Evolutionary conservation across 35 echinoderm and acorn worm species (phyloP), one percentile per base, ranked within the genome.

Genomic region (Apostichopus californicus): DNA sequence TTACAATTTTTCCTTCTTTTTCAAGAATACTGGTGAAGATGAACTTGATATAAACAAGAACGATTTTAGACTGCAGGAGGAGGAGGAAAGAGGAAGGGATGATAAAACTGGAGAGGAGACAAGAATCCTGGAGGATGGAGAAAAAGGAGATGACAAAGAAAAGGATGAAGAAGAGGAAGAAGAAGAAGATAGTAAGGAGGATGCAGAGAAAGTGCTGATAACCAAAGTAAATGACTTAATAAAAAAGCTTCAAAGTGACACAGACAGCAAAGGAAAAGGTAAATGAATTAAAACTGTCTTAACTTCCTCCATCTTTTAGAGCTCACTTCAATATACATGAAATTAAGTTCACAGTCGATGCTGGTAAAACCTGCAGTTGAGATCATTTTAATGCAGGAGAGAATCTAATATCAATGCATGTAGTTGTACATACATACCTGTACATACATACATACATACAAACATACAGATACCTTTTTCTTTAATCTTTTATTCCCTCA

Each of bases 171-270:
- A 80, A 0, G 94, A 90, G 64, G 90, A 78, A 79, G 90, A 83
- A 82, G 81, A 77, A 82, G 81, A 77, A 79, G 84, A 77, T 46
- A 87, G 57, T 91, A 83, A 92, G 13, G 53, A 88, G 65, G 88
- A 85, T 84, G 77, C 57, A 80, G 92, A 90, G 58, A 52, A 84
- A 79, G 46, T 85, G 24, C 65, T 94, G 55, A 66, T 77, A 20
- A 73, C 91, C n/a, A 93, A 82, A 57, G n/a, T 93, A 0, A 94
- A 97, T 54, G 92, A 95, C 8, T 71, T 97, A 55, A 93, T 94
- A 9, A 93, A 91, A 20, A 65, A 94, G 20, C 20, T 90, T 54
- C 86, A 91, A 57, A 83, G 61, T 58, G 90, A 88, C 28, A 6
- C 56, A 24, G 24, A 18, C 12, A 55, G 22, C 7, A 88, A 88